Evolutionary conservation across 2,888 invertebrate genomes (phyloP).

Genomic region (Scaptomyza polygonia): DNA sequence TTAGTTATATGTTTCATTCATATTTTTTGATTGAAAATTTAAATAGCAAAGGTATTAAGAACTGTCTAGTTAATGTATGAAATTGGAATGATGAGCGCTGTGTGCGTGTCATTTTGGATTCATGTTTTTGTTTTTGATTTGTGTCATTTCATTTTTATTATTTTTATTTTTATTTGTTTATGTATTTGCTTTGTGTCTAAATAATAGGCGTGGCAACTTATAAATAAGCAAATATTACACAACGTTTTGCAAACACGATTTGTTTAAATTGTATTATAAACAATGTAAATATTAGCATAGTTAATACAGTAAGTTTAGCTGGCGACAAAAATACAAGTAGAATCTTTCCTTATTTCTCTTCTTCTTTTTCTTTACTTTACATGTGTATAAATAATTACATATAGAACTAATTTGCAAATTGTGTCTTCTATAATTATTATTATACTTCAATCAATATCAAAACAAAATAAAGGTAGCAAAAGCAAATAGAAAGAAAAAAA

Average conservation of each 20-base stretch:
- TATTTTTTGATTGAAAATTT: slow-evolving; percentile 19
- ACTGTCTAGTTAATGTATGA: slow-evolving; percentile 33
- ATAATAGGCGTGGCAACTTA: slow-evolving; percentile 67
- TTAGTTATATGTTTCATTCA: slow-evolving; percentile 9
- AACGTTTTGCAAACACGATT: slow-evolving; percentile 70
- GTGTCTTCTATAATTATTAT: slow-evolving; percentile 50
- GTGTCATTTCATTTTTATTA: slow-evolving; percentile 6
- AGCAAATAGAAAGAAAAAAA: slow-evolving; percentile 37
- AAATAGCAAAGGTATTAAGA: slow-evolving; percentile 31
- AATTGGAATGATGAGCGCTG: slow-evolving; percentile 54
- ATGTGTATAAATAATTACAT: slow-evolving; percentile 67
- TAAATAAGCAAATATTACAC: slow-evolving; percentile 79
- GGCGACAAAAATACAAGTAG: slow-evolving; percentile 69
- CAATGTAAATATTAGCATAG: slow-evolving; percentile 78
- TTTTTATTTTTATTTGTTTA: slow-evolving; percentile 21
- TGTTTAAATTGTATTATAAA: slow-evolving; percentile 67
- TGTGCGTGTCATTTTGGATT: slow-evolving; percentile 41
- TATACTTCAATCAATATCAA: slow-evolving; percentile 64
- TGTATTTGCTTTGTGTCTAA: slow-evolving; percentile 45
- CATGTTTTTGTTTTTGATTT: slow-evolving; percentile 22
- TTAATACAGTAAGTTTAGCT: slow-evolving; percentile 77
- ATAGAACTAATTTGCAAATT: slow-evolving; percentile 53
- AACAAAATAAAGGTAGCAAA: slow-evolving; percentile 54
- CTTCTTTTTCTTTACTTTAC: slow-evolving; percentile 63
- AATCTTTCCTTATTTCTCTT: slow-evolving; percentile 38